These are phyloP conservation scores for Gortyna flavago DNA, from an alignment of 2,888 invertebrate species.

Conservation along the genomic window DNA sequence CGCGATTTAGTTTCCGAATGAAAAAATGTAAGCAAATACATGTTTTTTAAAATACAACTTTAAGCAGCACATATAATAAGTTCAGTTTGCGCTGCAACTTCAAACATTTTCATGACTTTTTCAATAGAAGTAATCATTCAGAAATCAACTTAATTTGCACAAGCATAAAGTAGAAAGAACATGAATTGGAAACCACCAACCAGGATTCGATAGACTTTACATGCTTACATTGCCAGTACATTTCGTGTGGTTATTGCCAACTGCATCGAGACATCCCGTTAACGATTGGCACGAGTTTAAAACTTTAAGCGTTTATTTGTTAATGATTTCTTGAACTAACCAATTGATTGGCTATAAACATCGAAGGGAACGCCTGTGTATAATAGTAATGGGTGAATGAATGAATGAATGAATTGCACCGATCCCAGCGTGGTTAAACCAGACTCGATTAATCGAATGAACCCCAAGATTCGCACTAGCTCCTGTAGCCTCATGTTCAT, in stretches of 20 bases:
- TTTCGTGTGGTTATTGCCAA: slow-evolving; percentile 70
- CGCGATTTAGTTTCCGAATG: background rate
- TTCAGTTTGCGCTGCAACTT: background rate
- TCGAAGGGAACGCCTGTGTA: background rate
- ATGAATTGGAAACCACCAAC: background rate
- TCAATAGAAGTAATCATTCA: background rate
- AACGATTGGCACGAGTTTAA: slow-evolving; percentile 63
- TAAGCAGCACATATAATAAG: background rate
- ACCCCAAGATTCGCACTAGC: too few species aligned
- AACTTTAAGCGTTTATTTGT: slow-evolving; percentile 46
- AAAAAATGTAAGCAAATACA: background rate
- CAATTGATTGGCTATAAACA: slow-evolving; percentile 10
- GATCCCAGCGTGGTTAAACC: too few species aligned
- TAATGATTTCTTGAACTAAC: slow-evolving; percentile 4
- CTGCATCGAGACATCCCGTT: slow-evolving; percentile 72
- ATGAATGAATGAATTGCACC: too few species aligned
- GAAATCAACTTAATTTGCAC: background rate
- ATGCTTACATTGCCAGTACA: slow-evolving; percentile 62
- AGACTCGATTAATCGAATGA: too few species aligned
- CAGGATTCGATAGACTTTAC: background rate
- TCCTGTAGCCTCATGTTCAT: too few species aligned
- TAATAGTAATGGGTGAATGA: background rate
- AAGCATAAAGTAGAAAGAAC: background rate
- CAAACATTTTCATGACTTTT: background rate
- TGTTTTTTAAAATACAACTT: background rate